These are phyloP conservation scores for Campaea margaritaria DNA, from an alignment of 2,888 invertebrate species.

Conservation along the genomic window DNA sequence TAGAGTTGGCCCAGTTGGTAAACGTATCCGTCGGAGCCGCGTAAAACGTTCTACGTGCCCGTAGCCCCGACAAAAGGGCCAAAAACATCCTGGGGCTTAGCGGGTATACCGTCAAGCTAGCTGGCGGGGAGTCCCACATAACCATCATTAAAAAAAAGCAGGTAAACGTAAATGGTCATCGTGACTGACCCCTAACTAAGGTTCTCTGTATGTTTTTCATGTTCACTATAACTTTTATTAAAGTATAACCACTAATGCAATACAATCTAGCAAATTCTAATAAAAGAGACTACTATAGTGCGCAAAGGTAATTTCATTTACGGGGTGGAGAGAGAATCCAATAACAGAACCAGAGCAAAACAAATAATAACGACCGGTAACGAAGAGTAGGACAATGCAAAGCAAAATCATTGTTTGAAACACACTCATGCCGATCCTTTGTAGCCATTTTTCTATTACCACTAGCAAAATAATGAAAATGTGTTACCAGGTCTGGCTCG, in stretches of 20 bases:
- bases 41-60: no score
- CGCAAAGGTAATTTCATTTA: conserved; percentile 4
- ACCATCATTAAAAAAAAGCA: no score
- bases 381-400: background rate
- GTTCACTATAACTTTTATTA: background rate
- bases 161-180: no score
- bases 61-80: no score
- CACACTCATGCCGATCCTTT: background rate
- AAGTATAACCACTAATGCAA: background rate
- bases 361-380: conserved; percentile 2
- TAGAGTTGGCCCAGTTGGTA: no score
- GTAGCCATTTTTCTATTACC: background rate
- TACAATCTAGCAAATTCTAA: background rate
- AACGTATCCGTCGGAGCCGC: no score
- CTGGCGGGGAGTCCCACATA: no score
- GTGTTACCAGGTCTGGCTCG: background rate
- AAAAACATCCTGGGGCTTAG: no score
- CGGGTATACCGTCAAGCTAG: no score
- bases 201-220: no score
- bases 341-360: conserved; percentile 1
- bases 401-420: conserved; percentile 5
- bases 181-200: no score
- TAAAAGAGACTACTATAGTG: conserved; percentile 2
- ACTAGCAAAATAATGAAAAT: background rate
- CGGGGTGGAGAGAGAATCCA: conserved; percentile 2